phyloP scores from a whole-genome alignment of 2,797 vertebrate species.

The Halcyon badia region DNA sequence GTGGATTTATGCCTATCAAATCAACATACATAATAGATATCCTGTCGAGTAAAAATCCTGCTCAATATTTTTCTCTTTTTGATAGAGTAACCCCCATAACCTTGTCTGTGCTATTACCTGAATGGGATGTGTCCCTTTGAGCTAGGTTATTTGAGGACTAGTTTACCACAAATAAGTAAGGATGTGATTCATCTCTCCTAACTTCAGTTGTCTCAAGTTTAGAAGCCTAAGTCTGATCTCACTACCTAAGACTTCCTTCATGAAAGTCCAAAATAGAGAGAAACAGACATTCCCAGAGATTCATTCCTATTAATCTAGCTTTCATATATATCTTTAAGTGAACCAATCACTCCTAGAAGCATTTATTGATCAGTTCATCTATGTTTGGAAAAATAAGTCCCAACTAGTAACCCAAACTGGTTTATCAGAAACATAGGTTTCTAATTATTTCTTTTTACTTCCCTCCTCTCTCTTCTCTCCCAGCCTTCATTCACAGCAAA shows the following conservation, averaged over 20 bases:
- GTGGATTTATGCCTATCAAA: neutral
- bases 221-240: neutral
- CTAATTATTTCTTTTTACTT: neutral
- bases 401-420: neutral
- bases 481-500: neutral
- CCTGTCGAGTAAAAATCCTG: fast-evolving
- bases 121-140: neutral
- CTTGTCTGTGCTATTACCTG: neutral
- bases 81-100: fast-evolving
- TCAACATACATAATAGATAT: neutral
- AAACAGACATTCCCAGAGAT: neutral
- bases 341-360: neutral
- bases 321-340: neutral
- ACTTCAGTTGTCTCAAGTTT: neutral
- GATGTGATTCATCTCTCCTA: neutral
- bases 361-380: conserved; percentile 27
- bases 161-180: neutral
- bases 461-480: neutral
- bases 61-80: neutral
- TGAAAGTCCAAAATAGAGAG: neutral
- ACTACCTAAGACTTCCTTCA: neutral
- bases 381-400: neutral
- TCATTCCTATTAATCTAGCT: neutral
- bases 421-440: neutral
- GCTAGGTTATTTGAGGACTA: neutral